Evolutionary conservation across 2,797 vertebrate genomes (phyloP).

Genomic region (Etheostoma nigrum): DNA sequence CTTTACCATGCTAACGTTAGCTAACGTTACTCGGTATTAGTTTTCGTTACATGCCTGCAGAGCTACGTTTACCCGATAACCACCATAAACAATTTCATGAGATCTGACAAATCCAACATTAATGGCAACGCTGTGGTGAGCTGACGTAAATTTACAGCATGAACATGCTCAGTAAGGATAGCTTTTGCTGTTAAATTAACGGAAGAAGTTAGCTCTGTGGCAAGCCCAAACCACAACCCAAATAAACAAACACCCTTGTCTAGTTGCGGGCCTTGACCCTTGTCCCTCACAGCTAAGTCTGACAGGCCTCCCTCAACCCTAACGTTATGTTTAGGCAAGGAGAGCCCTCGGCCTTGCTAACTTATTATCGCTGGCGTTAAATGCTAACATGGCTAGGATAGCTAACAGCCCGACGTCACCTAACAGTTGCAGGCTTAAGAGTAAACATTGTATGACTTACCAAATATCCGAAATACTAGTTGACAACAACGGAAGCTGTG

Average conservation of each 20-base stretch:
- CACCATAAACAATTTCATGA: conserved; percentile 11
- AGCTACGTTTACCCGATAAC: conserved; percentile 50
- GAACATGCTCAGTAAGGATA: not conserved
- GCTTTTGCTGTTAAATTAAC: conserved; percentile 1
- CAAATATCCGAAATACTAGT: conserved; percentile 68
- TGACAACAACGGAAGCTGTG: conserved; percentile 58
- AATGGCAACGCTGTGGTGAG: not conserved
- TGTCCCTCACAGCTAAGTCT: conserved; percentile 75
- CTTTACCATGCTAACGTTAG: conserved; percentile 7
- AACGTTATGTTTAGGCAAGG: conserved; percentile 48
- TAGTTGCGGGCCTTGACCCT: conserved; percentile 75
- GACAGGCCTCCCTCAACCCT: conserved; percentile 69
- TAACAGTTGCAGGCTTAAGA: conserved; percentile 13
- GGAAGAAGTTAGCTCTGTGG: conserved; percentile 7
- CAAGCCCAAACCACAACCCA: conserved; percentile 33
- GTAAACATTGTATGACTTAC: conserved; percentile 74
- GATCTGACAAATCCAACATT: conserved; percentile 26
- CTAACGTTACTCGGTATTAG: not conserved
- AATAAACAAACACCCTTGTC: conserved; percentile 72
- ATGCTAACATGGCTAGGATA: conserved; percentile 56
- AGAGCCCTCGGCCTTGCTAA: conserved; percentile 75
- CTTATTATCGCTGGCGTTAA: conserved; percentile 27
- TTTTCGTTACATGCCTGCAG: conserved; percentile 38
- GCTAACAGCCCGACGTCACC: conserved; percentile 33
- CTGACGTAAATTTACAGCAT: not conserved